Evolutionary conservation across 2,797 vertebrate species (phyloP).

Genomic region (Myotis vivesi): DNA sequence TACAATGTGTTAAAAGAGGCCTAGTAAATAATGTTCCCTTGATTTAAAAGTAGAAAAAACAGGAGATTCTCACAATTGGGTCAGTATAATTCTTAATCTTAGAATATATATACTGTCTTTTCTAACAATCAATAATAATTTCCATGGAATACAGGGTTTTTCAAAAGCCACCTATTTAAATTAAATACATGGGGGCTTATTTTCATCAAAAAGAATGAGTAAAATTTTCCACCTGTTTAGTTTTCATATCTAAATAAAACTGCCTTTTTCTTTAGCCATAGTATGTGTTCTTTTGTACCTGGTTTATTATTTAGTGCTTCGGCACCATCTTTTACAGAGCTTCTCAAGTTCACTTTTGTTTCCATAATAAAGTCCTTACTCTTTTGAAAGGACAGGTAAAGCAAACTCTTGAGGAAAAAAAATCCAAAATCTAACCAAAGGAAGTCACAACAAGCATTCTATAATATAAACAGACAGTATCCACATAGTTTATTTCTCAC

Average conservation of each 20-base stretch:
- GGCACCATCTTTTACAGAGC: background rate
- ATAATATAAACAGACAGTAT: slow-evolving; percentile 94
- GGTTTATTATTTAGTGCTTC: background rate
- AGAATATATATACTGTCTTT: slow-evolving; percentile 40
- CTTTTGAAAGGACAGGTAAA: slow-evolving; percentile 45
- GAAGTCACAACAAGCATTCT: slow-evolving; percentile 85
- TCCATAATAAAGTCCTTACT: slow-evolving; percentile 14
- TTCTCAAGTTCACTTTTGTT: background rate
- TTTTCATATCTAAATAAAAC: background rate
- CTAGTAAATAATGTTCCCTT: slow-evolving; percentile 52
- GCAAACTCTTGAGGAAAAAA: background rate
- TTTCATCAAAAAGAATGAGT: slow-evolving; percentile 17
- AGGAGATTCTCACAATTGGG: slow-evolving; percentile 13
- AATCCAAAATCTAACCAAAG: slow-evolving; percentile 79
- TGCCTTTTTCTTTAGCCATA: background rate
- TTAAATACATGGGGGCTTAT: background rate
- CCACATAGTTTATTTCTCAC: slow-evolving; percentile 99
- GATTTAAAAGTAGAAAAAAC: slow-evolving; percentile 60
- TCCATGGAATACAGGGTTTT: slow-evolving; percentile 32
- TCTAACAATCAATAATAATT: background rate
- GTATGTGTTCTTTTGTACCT: background rate
- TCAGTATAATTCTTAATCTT: slow-evolving; percentile 47
- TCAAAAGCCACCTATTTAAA: slow-evolving; percentile 22
- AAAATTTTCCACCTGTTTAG: background rate
- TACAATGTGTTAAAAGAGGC: slow-evolving; percentile 42